These are phyloP conservation scores for Drosophila robusta DNA, from an alignment of 2,888 invertebrate species.

Conservation along the genomic window DNA sequence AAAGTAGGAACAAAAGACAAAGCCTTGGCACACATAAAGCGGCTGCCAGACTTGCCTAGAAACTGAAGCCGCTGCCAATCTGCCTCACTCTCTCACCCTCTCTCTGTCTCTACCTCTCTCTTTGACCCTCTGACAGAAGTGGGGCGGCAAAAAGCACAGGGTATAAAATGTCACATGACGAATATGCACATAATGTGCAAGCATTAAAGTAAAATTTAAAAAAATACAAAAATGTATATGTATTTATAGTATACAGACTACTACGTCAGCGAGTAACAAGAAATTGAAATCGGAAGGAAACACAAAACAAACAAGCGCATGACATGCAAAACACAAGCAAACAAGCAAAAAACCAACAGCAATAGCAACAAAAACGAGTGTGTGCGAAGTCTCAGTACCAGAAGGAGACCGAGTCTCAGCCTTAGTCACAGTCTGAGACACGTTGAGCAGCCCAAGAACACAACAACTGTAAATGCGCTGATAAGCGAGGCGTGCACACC, in stretches of 20 bases:
- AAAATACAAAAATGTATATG: background rate
- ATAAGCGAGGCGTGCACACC: slow-evolving; percentile 73
- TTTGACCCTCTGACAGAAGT: background rate
- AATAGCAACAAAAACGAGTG: slow-evolving; percentile 16
- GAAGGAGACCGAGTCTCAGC: background rate
- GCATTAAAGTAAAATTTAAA: slow-evolving; percentile 36
- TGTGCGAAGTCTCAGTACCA: slow-evolving; percentile 23
- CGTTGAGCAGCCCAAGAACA: slow-evolving; percentile 23
- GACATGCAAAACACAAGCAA: slow-evolving; percentile 73
- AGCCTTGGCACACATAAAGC: slow-evolving; percentile 56
- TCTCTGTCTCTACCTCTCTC: background rate
- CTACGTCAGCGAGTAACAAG: slow-evolving; percentile 51
- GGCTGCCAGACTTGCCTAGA: slow-evolving; percentile 8
- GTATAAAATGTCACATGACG: slow-evolving; percentile 59
- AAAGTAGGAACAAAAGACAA: slow-evolving; percentile 35
- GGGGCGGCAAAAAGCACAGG: background rate
- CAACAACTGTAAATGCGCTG: slow-evolving; percentile 67
- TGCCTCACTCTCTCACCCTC: background rate
- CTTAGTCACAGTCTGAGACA: slow-evolving; percentile 23
- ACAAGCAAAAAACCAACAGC: slow-evolving; percentile 31
- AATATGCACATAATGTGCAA: slow-evolving; percentile 55
- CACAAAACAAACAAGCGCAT: slow-evolving; percentile 76
- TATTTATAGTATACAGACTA: background rate
- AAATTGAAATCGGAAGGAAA: slow-evolving; percentile 76
- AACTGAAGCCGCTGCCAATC: slow-evolving; percentile 15